These are phyloP conservation scores for Pelodytes ibericus DNA, from an alignment of 2,797 vertebrate genomes.

Conservation along the genomic window DNA sequence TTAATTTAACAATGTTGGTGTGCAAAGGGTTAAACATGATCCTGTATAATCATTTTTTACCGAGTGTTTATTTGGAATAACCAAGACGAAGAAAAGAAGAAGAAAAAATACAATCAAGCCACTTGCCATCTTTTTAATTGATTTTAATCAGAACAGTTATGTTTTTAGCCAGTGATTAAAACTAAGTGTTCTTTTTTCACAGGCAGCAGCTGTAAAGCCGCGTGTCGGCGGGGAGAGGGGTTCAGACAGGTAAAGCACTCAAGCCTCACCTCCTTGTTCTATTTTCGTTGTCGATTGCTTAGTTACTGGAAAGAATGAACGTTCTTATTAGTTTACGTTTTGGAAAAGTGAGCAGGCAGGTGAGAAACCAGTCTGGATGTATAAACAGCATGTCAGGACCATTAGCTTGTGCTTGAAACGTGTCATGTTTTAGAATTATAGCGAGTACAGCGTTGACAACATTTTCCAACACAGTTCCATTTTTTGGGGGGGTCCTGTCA, in stretches of 20 bases:
- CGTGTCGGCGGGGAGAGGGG: slow-evolving; percentile 57
- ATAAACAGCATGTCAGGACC: slow-evolving; percentile 2
- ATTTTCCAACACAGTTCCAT: no score
- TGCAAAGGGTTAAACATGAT: no score
- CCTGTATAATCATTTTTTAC: no score
- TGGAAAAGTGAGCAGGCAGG: slow-evolving; percentile 1
- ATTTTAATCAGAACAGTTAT: slow-evolving; percentile 60
- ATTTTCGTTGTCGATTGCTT: slow-evolving; percentile 12
- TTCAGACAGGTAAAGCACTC: slow-evolving; percentile 66
- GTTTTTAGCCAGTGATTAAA: slow-evolving; percentile 61
- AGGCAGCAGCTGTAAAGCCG: slow-evolving; percentile 47
- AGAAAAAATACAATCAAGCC: no score
- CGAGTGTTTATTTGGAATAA: no score
- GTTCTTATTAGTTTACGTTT: not conserved
- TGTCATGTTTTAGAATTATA: slow-evolving; percentile 13
- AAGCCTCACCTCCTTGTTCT: slow-evolving; percentile 35
- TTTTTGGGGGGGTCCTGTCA: no score
- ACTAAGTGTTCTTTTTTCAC: slow-evolving; percentile 59
- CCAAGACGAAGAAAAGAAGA: no score
- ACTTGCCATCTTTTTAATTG: slow-evolving; percentile 63
- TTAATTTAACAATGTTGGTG: no score
- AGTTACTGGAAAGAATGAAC: slow-evolving; percentile 28
- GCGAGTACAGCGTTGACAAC: no score
- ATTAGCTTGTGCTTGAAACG: slow-evolving; percentile 24
- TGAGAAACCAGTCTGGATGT: not conserved